Percentiles rank a stretch among this genome's conserved stretches.
Evolutionary conservation across 1,140 invertebrate species (phyloP).

Genomic region (Limonius californicus): DNA sequence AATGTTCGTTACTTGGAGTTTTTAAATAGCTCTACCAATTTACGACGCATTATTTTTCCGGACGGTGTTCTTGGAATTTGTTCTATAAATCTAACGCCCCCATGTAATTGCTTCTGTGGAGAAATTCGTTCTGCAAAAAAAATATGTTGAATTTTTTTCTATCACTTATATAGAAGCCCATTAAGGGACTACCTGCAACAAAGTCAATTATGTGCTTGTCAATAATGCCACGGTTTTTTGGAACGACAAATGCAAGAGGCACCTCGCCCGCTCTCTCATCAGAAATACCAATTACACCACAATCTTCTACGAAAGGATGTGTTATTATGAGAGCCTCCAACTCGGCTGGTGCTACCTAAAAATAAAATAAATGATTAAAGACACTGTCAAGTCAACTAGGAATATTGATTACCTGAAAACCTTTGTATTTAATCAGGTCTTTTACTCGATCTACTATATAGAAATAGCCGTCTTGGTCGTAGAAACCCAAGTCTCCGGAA

Average conservation of each 20-base stretch:
- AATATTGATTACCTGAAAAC: conserved; percentile 38
- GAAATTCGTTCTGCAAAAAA: conserved; percentile 48
- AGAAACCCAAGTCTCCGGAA: conserved; percentile 72
- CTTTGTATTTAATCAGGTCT: conserved; percentile 77
- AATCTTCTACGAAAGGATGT: conserved; percentile 55
- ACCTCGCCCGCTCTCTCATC: conserved; percentile 61
- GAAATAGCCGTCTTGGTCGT: conserved; percentile 62
- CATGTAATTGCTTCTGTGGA: conserved; percentile 55
- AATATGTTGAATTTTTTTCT: too few relatives aligned
- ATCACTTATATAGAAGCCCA: too few relatives aligned
- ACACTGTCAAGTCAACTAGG: too few relatives aligned
- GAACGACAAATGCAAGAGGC: conserved; percentile 64
- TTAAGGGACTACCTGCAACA: too few relatives aligned
- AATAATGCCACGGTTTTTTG: too few relatives aligned
- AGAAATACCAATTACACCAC: conserved; percentile 64
- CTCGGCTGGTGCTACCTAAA: conserved; percentile 20
- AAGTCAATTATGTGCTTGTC: too few relatives aligned
- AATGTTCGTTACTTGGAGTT: too few relatives aligned
- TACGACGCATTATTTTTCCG: conserved; percentile 42
- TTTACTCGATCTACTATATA: conserved; percentile 73
- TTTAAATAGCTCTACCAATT: too few relatives aligned
- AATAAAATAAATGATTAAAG: not conserved
- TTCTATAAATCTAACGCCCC: conserved; percentile 62
- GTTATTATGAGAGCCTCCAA: conserved; percentile 13
- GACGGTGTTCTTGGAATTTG: conserved; percentile 56